These are phyloP conservation scores for Marmota flaviventris DNA, from an alignment of 2,113 vertebrate genomes.

Conservation along the genomic window DNA sequence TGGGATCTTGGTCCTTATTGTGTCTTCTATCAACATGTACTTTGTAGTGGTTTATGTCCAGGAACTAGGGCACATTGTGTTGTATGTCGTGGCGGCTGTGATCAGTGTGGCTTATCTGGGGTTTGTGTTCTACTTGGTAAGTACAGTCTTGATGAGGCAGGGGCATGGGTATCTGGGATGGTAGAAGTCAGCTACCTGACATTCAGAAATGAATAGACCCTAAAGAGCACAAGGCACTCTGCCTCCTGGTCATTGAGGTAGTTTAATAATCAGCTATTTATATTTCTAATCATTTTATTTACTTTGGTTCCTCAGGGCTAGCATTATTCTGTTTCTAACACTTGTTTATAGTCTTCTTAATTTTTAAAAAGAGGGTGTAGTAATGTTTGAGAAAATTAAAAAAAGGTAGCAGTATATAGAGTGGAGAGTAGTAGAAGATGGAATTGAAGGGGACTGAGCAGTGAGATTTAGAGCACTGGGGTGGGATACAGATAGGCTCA, in stretches of 20 bases:
- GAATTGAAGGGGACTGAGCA: neutral
- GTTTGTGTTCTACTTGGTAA: conserved; percentile 96
- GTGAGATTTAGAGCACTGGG: neutral
- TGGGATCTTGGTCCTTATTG: conserved; percentile 90
- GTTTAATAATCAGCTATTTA: neutral
- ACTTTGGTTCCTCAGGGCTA: neutral
- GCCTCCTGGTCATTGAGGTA: neutral
- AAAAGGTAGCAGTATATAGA: neutral
- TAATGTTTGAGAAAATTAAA: neutral
- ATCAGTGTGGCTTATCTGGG: conserved; percentile 92
- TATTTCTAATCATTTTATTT: conserved; percentile 45
- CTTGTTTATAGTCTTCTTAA: conserved; percentile 19
- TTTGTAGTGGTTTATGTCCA: conserved; percentile 96
- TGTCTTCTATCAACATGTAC: conserved; percentile 97
- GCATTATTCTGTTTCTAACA: conserved; percentile 32
- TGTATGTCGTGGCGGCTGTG: conserved; percentile 92
- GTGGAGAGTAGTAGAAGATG: neutral
- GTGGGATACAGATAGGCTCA: neutral
- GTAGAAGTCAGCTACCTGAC: neutral
- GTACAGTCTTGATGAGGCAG: conserved; percentile 61
- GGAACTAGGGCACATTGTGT: conserved; percentile 87
- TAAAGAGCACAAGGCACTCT: neutral
- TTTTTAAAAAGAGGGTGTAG: neutral
- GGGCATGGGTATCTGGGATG: neutral
- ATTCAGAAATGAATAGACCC: neutral